Evolutionary conservation across 2,888 invertebrate genomes (phyloP).

Genomic region (Cheilosia vernalis): DNA sequence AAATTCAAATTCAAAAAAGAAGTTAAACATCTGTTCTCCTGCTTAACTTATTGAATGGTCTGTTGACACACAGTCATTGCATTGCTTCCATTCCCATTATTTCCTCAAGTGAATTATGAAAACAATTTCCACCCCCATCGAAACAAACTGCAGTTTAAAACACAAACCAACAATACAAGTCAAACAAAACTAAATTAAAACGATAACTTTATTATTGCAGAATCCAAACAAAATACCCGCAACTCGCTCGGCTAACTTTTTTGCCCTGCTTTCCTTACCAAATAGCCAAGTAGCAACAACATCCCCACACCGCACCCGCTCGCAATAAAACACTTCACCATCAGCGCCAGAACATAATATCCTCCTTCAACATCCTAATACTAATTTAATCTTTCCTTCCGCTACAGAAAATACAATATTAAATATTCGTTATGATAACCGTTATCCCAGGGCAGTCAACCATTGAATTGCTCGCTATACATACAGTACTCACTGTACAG

Average conservation of each 20-base stretch:
- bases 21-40: not conserved
- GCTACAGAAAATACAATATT: slow-evolving; percentile 69
- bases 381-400: slow-evolving; percentile 72
- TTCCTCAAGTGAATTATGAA: not conserved
- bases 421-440: slow-evolving; percentile 71
- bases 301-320: not conserved
- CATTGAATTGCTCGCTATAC: slow-evolving; percentile 43
- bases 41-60: not conserved
- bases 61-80: not conserved
- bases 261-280: not conserved
- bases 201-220: slow-evolving; percentile 55
- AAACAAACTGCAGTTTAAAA: slow-evolving; percentile 5
- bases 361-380: slow-evolving; percentile 47
- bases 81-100: not conserved
- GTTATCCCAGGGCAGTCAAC: slow-evolving; percentile 55
- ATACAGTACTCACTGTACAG: not conserved
- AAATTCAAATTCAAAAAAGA: too few relatives aligned
- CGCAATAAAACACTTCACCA: slow-evolving; percentile 54
- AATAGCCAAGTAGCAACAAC: not conserved
- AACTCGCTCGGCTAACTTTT: slow-evolving; percentile 36
- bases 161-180: slow-evolving; percentile 23
- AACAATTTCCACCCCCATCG: not conserved
- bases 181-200: slow-evolving; percentile 40
- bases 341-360: slow-evolving; percentile 37
- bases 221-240: slow-evolving; percentile 20